Percentiles rank a stretch among this genome's conserved stretches.
Conservation (phyloP, 1,140 invertebrate genomes). For the Pachyrhynchus sulphureomaculatus region DNA sequence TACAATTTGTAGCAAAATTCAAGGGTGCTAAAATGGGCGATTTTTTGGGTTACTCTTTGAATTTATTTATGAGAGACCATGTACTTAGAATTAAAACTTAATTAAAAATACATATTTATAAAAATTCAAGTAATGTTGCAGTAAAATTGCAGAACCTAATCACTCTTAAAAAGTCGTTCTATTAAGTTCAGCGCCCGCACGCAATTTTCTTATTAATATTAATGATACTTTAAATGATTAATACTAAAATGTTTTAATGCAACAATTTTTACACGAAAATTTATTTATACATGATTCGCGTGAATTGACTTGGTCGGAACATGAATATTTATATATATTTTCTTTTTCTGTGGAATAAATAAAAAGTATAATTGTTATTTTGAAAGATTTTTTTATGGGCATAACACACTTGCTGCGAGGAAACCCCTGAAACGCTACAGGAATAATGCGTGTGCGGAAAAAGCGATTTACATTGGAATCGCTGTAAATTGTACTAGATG, state of each 20-base stretch:
- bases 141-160: constrained; percentile 10
- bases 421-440: no score
- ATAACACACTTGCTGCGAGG: no score
- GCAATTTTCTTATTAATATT: constrained; percentile 29
- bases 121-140: constrained; percentile 5
- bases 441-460: no score
- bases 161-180: constrained; percentile 10
- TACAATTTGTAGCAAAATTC: no score
- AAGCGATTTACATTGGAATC: no score
- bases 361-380: no score
- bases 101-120: background rate
- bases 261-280: constrained; percentile 2
- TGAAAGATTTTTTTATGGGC: no score
- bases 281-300: constrained; percentile 10
- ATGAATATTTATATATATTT: constrained; percentile 6
- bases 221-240: constrained; percentile 21
- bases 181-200: constrained; percentile 21
- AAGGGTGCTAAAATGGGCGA: no score
- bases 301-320: background rate
- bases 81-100: background rate
- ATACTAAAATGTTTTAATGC: constrained; percentile 14
- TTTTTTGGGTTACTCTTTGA: no score
- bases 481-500: no score
- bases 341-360: no score
- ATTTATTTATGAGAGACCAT: no score